Conservation (phyloP, 2,113 vertebrate species). For the Arvicanthis niloticus region DNA sequence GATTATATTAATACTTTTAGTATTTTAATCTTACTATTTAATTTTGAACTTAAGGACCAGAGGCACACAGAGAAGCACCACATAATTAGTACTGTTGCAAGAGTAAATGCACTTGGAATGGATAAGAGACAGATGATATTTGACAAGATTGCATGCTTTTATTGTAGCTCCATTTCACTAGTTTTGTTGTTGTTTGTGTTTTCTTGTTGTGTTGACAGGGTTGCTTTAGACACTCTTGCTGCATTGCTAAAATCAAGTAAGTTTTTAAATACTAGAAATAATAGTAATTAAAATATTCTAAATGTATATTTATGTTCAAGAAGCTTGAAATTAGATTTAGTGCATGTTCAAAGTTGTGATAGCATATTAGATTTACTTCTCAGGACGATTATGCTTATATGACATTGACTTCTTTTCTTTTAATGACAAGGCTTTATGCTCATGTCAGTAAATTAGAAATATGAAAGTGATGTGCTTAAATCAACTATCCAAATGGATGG, state of each 20-base stretch:
- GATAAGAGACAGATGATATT: slow-evolving; percentile 59
- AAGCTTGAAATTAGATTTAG: slow-evolving; percentile 63
- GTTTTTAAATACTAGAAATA: slow-evolving; percentile 87
- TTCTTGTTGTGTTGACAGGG: slow-evolving; percentile 91
- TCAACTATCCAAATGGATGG: neutral
- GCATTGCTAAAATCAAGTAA: slow-evolving; percentile 99
- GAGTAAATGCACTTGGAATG: slow-evolving; percentile 62
- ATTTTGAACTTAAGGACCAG: slow-evolving; percentile 56
- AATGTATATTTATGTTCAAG: slow-evolving; percentile 64
- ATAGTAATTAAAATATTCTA: slow-evolving; percentile 71
- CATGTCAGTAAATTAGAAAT: neutral
- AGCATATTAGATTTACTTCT: neutral
- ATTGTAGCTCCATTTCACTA: slow-evolving; percentile 83
- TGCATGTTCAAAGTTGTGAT: slow-evolving; percentile 11
- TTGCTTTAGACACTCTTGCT: slow-evolving; percentile 97
- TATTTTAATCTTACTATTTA: slow-evolving; percentile 21
- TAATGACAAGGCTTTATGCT: neutral
- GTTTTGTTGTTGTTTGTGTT: slow-evolving; percentile 85
- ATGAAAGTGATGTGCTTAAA: neutral
- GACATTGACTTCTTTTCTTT: neutral
- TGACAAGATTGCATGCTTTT: slow-evolving; percentile 77
- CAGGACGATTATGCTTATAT: neutral
- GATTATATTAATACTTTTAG: neutral
- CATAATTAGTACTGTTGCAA: slow-evolving; percentile 7
- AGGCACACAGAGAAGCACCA: slow-evolving; percentile 9